phyloP scores from a whole-genome alignment of 2,888 invertebrate genomes.

The Camptogramma bilineatum region DNA sequence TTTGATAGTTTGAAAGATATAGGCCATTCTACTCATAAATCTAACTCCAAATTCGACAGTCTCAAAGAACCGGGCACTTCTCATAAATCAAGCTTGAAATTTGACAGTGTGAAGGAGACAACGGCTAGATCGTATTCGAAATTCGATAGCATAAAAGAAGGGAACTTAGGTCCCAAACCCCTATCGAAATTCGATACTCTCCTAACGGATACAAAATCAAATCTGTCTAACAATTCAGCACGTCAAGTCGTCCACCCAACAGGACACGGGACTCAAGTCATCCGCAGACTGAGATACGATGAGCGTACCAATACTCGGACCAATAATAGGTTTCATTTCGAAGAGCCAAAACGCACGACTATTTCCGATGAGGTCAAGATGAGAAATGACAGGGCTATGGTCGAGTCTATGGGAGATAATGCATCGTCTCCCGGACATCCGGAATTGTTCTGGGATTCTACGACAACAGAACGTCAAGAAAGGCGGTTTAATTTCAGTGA shows the following conservation, averaged over 20 bases:
- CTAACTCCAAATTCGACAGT: conserved; percentile 1
- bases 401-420: conserved; percentile 69
- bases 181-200: conserved; percentile 69
- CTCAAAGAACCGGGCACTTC: conserved; percentile 12
- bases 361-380: conserved; percentile 69
- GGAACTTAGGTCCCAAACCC: conserved; percentile 7
- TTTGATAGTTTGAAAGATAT: conserved; percentile 59
- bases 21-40: background rate
- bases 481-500: conserved; percentile 74
- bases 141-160: conserved; percentile 61
- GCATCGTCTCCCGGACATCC: conserved; percentile 72
- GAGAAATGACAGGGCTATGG: conserved; percentile 65
- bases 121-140: conserved; percentile 54
- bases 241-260: conserved; percentile 74
- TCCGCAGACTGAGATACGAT: conserved; percentile 68
- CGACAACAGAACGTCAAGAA: conserved; percentile 71
- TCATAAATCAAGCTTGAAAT: conserved; percentile 10
- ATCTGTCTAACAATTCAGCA: conserved; percentile 63
- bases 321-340: conserved; percentile 52
- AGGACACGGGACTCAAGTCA: conserved; percentile 76
- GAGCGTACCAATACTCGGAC: conserved; percentile 51
- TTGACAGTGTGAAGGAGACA: conserved; percentile 3
- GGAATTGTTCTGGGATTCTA: conserved; percentile 79
- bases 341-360: conserved; percentile 56
- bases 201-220: conserved; percentile 67